Conservation (phyloP, 2,797 vertebrate genomes). For the Lagocephalus sceleratus region DNA sequence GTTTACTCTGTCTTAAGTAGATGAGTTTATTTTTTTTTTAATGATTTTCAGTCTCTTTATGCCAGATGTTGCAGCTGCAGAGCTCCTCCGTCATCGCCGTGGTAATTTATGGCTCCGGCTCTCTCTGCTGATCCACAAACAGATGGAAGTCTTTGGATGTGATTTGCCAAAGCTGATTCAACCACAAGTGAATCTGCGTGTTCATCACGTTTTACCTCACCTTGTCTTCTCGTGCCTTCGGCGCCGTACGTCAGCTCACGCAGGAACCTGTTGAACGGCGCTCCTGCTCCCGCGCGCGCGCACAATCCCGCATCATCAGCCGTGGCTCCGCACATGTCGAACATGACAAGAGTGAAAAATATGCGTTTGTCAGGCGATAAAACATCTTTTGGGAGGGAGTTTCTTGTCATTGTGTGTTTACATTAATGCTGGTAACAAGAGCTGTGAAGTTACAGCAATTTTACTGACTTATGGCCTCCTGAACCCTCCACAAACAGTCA, state of each 20-base stretch:
- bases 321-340: neutral
- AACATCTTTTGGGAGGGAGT: neutral
- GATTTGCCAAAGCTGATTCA: constrained; percentile 26
- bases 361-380: neutral
- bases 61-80: constrained; percentile 31
- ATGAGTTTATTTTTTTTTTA: constrained; percentile 29
- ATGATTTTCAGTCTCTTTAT: constrained; percentile 21
- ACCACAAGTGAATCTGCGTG: constrained; percentile 19
- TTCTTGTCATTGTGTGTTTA: neutral
- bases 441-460: neutral
- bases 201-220: constrained; percentile 13
- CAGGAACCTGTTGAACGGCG: constrained; percentile 8
- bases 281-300: too few species aligned
- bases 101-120: constrained; percentile 40
- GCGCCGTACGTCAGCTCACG: constrained; percentile 8
- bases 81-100: constrained; percentile 10
- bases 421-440: neutral
- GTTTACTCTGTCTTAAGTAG: constrained; percentile 39
- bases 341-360: neutral
- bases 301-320: too few species aligned
- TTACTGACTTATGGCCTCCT: constrained; percentile 6
- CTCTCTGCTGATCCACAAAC: constrained; percentile 33
- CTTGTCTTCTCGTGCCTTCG: neutral
- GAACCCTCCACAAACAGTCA: neutral
- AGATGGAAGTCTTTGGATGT: constrained; percentile 33